Evolutionary conservation across 1,140 invertebrate genomes (phyloP).

Genomic region (Pseudomyrmex dendroicus): DNA sequence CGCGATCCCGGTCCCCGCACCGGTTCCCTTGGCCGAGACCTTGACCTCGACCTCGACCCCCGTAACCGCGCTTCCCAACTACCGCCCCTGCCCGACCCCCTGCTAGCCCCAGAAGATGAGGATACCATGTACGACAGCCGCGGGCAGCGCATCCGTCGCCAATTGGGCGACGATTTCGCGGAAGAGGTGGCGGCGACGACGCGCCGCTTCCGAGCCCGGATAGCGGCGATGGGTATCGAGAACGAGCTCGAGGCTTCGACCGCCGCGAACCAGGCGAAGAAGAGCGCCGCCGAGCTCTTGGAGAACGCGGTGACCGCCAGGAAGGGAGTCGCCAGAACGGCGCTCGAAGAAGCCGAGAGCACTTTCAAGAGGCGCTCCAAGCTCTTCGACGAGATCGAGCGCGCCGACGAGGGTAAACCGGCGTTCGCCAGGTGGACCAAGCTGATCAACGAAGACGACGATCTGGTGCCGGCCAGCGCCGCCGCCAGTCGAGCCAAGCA

Average conservation of each 20-base stretch:
- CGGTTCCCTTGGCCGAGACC: slow-evolving; percentile 77
- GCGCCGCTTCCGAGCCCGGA: slow-evolving; percentile 75
- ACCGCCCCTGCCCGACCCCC: slow-evolving; percentile 63
- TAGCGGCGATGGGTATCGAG: slow-evolving; percentile 71
- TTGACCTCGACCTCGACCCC: slow-evolving; percentile 80
- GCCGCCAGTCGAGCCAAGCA: slow-evolving; percentile 81
- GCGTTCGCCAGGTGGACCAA: slow-evolving; percentile 80
- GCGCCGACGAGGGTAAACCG: slow-evolving; percentile 84
- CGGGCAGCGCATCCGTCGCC: slow-evolving; percentile 79
- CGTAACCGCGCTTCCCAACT: slow-evolving; percentile 69
- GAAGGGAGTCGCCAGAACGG: slow-evolving; percentile 22
- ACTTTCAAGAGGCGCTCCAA: slow-evolving; percentile 78
- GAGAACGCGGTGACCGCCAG: slow-evolving; percentile 40
- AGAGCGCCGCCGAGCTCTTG: slow-evolving; percentile 38
- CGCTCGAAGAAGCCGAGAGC: slow-evolving; percentile 75
- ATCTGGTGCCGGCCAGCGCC: slow-evolving; percentile 56
- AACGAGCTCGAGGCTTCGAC: slow-evolving; percentile 56
- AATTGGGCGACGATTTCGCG: slow-evolving; percentile 79
- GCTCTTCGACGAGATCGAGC: slow-evolving; percentile 83
- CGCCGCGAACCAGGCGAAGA: neutral
- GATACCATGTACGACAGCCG: slow-evolving; percentile 83
- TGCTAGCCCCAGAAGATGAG: slow-evolving; percentile 77
- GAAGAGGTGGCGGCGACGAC: slow-evolving; percentile 79
- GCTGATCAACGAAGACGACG: slow-evolving; percentile 74
- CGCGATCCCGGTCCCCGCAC: slow-evolving; percentile 81